phyloP scores from a whole-genome alignment of 2,888 invertebrate genomes.

The Hyles lineata region DNA sequence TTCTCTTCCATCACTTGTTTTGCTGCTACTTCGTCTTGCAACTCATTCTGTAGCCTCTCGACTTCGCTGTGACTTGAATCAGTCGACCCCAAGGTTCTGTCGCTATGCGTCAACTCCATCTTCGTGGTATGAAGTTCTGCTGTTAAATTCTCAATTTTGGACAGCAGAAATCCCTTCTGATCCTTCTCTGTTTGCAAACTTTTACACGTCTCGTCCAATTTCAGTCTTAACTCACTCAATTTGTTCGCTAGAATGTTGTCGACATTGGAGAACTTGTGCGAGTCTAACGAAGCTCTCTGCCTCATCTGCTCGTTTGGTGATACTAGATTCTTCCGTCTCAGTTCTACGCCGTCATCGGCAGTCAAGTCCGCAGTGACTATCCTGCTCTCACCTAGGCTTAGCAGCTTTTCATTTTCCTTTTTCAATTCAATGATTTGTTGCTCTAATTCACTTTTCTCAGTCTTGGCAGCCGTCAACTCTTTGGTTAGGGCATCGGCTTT shows the following conservation, averaged over 20 bases:
- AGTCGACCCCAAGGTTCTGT: slow-evolving; percentile 75
- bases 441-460: slow-evolving; percentile 92
- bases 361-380: slow-evolving; percentile 71
- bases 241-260: slow-evolving; percentile 76
- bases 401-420: slow-evolving; percentile 92
- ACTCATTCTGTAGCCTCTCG: slow-evolving; percentile 74
- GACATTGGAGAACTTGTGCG: slow-evolving; percentile 77
- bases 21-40: slow-evolving; percentile 78
- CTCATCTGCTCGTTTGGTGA: slow-evolving; percentile 67
- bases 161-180: slow-evolving; percentile 71
- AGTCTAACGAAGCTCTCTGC: slow-evolving; percentile 76
- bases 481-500: slow-evolving; percentile 92
- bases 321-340: slow-evolving; percentile 68
- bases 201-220: slow-evolving; percentile 73
- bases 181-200: slow-evolving; percentile 75
- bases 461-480: slow-evolving; percentile 89
- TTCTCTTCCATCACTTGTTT: slow-evolving; percentile 79
- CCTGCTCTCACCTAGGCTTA: slow-evolving; percentile 77
- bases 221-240: slow-evolving; percentile 68
- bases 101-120: slow-evolving; percentile 69
- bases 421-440: slow-evolving; percentile 90
- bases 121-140: slow-evolving; percentile 73
- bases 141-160: slow-evolving; percentile 72
- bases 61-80: slow-evolving; percentile 80
- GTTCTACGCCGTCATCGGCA: slow-evolving; percentile 73